Evolutionary conservation across 2,888 invertebrate species (phyloP).

Genomic region (Gortyna flavago): DNA sequence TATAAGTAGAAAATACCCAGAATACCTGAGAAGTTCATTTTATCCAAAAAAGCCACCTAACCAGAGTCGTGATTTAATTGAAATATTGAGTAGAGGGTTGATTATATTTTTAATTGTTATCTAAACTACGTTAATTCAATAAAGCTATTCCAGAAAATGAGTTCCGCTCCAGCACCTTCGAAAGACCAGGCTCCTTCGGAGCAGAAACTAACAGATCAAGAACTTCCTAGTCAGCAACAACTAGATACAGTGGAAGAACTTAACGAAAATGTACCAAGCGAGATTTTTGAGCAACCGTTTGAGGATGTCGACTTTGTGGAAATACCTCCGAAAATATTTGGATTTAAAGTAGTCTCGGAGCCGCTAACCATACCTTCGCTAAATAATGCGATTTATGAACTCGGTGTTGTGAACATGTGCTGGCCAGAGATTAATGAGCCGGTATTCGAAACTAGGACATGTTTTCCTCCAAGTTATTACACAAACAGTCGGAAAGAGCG

Average conservation of each 20-base stretch:
- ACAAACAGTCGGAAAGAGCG: slow-evolving; percentile 93
- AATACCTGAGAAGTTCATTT: slow-evolving; percentile 10
- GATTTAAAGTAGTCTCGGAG: slow-evolving; percentile 77
- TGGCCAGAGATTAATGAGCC: slow-evolving; percentile 91
- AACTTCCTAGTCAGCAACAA: slow-evolving; percentile 68
- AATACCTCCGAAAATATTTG: slow-evolving; percentile 82
- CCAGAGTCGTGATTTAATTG: not conserved
- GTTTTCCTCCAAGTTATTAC: slow-evolving; percentile 92
- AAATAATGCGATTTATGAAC: slow-evolving; percentile 90
- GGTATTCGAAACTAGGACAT: slow-evolving; percentile 89
- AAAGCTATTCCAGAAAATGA: slow-evolving; percentile 30
- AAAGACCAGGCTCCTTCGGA: slow-evolving; percentile 64
- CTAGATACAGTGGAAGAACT: slow-evolving; percentile 84
- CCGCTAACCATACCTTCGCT: slow-evolving; percentile 88
- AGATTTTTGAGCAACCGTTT: slow-evolving; percentile 77
- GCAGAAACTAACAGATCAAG: slow-evolving; percentile 70
- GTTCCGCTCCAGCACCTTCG: not conserved
- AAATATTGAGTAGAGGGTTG: not conserved
- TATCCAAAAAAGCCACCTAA: not conserved
- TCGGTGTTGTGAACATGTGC: slow-evolving; percentile 91
- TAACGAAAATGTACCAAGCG: slow-evolving; percentile 80
- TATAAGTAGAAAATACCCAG: not conserved
- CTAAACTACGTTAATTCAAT: not conserved
- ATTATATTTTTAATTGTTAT: not conserved
- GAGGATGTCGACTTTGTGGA: slow-evolving; percentile 80